A percentile compares a stretch with the other conserved stretches of the same genome.
Evolutionary conservation across 2,888 invertebrate species (phyloP).

Genomic region (Andrena bucephala): DNA sequence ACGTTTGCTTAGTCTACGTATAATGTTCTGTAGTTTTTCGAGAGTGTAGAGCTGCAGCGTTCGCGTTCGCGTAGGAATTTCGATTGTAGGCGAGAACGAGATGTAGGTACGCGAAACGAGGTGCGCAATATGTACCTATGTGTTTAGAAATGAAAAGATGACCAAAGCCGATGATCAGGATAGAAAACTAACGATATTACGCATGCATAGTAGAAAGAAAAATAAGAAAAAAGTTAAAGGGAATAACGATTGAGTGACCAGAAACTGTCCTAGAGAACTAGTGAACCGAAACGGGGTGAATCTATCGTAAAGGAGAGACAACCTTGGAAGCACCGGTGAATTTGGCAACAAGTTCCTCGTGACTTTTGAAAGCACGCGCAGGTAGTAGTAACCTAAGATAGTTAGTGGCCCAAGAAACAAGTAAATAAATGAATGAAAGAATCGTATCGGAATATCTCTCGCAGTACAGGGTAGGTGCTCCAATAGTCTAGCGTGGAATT

Average conservation of each 20-base stretch:
- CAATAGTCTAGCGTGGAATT: conserved; percentile 38
- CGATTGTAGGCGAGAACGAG: conserved; percentile 14
- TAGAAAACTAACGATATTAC: conserved; percentile 40
- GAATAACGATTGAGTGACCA: conserved; percentile 76
- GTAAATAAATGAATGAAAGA: conserved; percentile 51
- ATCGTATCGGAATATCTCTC: conserved; percentile 53
- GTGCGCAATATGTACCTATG: not conserved
- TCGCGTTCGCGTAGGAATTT: not conserved
- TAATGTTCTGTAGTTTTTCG: conserved; percentile 29
- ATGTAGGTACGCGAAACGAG: conserved; percentile 25
- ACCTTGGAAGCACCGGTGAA: not conserved
- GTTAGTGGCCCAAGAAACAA: conserved; percentile 79
- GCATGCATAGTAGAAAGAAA: conserved; percentile 62
- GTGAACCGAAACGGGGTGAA: conserved; percentile 46
- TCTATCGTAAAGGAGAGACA: conserved; percentile 9
- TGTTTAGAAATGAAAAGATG: conserved; percentile 17
- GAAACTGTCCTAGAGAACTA: conserved; percentile 80
- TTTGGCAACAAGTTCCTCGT: not conserved
- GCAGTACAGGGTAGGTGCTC: conserved; percentile 39
- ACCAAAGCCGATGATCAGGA: conserved; percentile 46
- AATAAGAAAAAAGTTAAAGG: conserved; percentile 59
- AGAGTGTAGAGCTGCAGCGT: not conserved
- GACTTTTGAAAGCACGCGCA: not conserved
- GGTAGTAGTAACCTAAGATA: conserved; percentile 76
- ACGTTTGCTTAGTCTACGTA: conserved; percentile 13